phyloP scores from a whole-genome alignment of 2,113 vertebrate genomes.

The Paralichthys olivaceus region DNA sequence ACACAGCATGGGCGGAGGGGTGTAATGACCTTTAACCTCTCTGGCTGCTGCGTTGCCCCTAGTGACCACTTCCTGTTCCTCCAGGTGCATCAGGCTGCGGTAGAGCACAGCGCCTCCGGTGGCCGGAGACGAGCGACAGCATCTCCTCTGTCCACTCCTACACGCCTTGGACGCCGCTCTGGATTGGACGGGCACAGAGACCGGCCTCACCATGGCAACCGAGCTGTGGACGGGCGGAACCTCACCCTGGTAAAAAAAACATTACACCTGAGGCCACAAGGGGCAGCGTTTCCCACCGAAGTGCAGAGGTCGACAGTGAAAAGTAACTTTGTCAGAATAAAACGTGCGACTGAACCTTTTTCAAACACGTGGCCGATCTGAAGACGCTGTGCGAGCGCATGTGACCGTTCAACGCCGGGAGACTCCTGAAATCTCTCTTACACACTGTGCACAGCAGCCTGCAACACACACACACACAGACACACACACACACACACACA shows the following conservation, averaged over 20 bases:
- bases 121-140: background rate
- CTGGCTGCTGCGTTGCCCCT: too few species aligned
- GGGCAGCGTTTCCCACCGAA: too few species aligned
- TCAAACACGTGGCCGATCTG: background rate
- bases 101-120: conserved; percentile 23
- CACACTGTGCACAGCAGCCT: conserved; percentile 70
- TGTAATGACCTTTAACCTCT: conserved; percentile 37
- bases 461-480: background rate
- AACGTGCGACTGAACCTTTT: conserved; percentile 31
- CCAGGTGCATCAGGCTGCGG: conserved; percentile 47
- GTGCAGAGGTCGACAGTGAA: too few species aligned
- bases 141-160: background rate
- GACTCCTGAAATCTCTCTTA: conserved; percentile 65
- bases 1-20: conserved; percentile 56
- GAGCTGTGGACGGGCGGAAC: background rate
- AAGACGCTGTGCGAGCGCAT: conserved; percentile 61
- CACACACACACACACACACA: background rate
- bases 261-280: background rate
- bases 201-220: conserved; percentile 35
- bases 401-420: conserved; percentile 63
- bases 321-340: too few species aligned
- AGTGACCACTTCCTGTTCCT: background rate
- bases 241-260: background rate
- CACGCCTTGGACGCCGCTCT: background rate
- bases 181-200: conserved; percentile 47